phyloP scores from a whole-genome alignment of 2,888 invertebrate genomes.

The Bellardia bayeri region DNA sequence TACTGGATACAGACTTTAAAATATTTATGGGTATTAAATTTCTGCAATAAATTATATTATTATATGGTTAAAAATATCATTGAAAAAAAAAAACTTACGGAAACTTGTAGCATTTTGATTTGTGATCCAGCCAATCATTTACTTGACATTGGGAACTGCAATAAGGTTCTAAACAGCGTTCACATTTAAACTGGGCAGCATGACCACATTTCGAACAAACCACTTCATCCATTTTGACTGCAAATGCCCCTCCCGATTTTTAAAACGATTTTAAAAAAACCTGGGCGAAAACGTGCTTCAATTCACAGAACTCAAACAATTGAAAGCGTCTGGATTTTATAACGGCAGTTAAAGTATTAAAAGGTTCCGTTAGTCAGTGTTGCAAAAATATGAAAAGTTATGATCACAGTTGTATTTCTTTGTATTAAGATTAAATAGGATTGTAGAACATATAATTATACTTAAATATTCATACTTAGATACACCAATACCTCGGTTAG shows the following conservation, averaged over 20 bases:
- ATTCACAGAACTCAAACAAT: neutral
- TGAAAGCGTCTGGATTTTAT: constrained; percentile 38
- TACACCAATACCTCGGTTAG: no score
- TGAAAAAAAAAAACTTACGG: constrained; percentile 74
- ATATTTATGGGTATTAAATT: constrained; percentile 64
- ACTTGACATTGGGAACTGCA: constrained; percentile 73
- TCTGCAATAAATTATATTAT: constrained; percentile 18
- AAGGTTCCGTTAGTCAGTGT: neutral
- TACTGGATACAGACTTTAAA: constrained; percentile 50
- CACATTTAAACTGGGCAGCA: constrained; percentile 67
- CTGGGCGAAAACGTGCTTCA: neutral
- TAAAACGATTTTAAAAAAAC: neutral
- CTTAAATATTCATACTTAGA: no score
- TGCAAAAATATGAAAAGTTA: neutral
- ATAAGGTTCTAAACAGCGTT: constrained; percentile 72
- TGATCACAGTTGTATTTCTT: no score
- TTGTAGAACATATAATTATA: no score
- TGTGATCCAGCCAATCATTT: constrained; percentile 84
- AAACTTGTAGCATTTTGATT: constrained; percentile 75
- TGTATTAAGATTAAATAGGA: no score
- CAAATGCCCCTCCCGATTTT: neutral
- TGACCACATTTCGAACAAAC: constrained; percentile 66
- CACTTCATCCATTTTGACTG: constrained; percentile 37
- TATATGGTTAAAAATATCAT: neutral
- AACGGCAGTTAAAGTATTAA: constrained; percentile 45